Evolutionary conservation across 1,140 invertebrate genomes (phyloP), one percentile per base, ranked within the genome.

Genomic region (Hyposmocoma kahamanoa): DNA sequence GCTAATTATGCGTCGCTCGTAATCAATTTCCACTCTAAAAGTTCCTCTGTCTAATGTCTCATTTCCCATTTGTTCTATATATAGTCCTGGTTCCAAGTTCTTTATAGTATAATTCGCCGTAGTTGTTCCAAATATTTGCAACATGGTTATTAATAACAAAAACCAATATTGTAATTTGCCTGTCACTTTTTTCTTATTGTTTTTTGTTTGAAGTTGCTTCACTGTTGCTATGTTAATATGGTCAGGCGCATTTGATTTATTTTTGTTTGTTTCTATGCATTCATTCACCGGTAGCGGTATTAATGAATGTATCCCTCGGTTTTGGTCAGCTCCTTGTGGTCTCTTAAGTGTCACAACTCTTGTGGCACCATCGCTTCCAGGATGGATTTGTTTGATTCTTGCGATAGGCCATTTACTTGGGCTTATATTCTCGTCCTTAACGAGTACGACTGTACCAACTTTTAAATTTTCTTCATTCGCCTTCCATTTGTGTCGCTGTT

Each of bases 321-420:
- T 45, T 26, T 26, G 18, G 15, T 13, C 26, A 9, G 17, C 22
- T 13, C 43, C 43, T 30, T 32, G 43, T 19, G 24, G 26, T 13
- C 26, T 45, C 19, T 36, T 11, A 22, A 46, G 32, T 15, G 44
- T 32, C 5, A 46, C 44, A 18, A 64, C 62, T 44, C 77, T 44
- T 1, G 72, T 62, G 24, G 62, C 28, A 10, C 62, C 62, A 50
- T 81, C 76, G 8, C 32, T n/a, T 11, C 71, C 70, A 11, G 54
- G 51, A 48, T 59, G 49, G 11, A 64, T 49, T 41, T 67, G 50
- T 21, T 50, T 45, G 3, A 80, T 56, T 19, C 62, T 45, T 11
- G 49, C 75, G 17, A 80, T 21, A 3, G 38, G 36, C 73, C 78
- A 81, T 19, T 56, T 48, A 13, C 58, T 20, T 20, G 59, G 63